These are phyloP conservation scores for Tinea pellionella DNA, from an alignment of 2,888 invertebrate species.

Conservation along the genomic window DNA sequence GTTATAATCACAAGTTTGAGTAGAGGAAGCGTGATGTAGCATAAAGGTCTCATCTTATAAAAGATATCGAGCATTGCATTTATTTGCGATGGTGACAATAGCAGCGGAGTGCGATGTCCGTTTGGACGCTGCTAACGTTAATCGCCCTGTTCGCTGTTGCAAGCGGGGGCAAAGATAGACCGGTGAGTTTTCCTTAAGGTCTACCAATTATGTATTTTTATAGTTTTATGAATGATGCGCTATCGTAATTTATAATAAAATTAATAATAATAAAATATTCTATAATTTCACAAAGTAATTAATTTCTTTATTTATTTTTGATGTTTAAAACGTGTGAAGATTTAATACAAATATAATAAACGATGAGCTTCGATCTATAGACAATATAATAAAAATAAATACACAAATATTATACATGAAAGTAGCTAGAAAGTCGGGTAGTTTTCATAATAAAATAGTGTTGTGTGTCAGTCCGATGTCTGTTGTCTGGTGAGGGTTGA, in stretches of 20 bases:
- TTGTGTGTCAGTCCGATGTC: conserved; percentile 5
- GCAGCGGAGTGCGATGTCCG: conserved; percentile 35
- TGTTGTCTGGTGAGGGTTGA: conserved; percentile 30
- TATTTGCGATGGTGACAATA: background rate
- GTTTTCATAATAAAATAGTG: conserved; percentile 11
- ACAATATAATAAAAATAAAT: too few relatives aligned
- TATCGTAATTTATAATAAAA: too few relatives aligned
- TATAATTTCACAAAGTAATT: too few relatives aligned
- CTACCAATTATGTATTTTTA: too few relatives aligned
- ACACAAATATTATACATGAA: background rate
- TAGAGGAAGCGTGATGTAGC: background rate
- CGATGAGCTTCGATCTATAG: too few relatives aligned
- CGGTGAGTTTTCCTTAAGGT: conserved; percentile 35
- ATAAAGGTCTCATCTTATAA: background rate
- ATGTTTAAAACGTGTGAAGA: too few relatives aligned
- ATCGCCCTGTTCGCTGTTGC: conserved; percentile 30
- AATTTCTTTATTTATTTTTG: background rate
- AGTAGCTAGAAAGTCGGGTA: background rate
- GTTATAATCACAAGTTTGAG: background rate
- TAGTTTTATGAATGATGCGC: too few relatives aligned
- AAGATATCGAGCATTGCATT: background rate
- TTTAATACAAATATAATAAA: too few relatives aligned
- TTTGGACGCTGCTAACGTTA: conserved; percentile 34
- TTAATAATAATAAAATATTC: too few relatives aligned
- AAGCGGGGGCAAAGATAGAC: conserved; percentile 40